Evolutionary conservation across 2,797 vertebrate species (phyloP), one percentile per base, ranked within the genome.

Genomic region (Sarcoramphus papa): DNA sequence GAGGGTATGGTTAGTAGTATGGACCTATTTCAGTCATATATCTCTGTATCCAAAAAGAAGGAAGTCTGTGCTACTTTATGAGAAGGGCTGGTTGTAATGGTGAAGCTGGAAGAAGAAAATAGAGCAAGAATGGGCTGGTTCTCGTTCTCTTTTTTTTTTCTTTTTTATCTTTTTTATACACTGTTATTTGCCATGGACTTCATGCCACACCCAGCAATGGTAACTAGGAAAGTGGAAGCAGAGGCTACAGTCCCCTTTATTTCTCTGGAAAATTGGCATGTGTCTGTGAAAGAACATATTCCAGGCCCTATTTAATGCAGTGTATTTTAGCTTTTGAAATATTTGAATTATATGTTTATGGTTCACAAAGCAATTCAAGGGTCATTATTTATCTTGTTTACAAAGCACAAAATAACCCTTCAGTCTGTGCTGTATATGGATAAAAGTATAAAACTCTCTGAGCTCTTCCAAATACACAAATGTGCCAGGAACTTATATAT

Each of bases 331-430:
- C 65, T 79, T 62, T 72, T 74, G 33, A 80, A 94, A 93, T 90
- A 94, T 68, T 73, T 60, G 30, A 59, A 60, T 64, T 81, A 54
- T 69, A 73, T 40, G 1, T 40, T 37, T 37, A 37, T 60, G 56
- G 57, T 92, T 97, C 37, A 80, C 23, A 43, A 95, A 94, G 35
- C 21, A 88, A 37, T 91, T 95, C 72, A 72, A 91, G 54, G 9
- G 22, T 81, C 73, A 20, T 51, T 94, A 30, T 94, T 94, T 94
- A 59, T 89, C 28, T 73, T 37, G 15, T 81, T 92, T 91, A 47
- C 31, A 70, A 67, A 96, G 22, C 41, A 70, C 18, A 89, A 72
- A 94, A 81, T 59, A 86, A 74, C 18, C 10, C 33, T 27, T 86
- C 31, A 33, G 20, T 76, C 73, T 45, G 12, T 67, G 31, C 7